Base-by-base conservation (phyloP, 2,888 invertebrate genomes). In the Prionchulus punctatus region DNA sequence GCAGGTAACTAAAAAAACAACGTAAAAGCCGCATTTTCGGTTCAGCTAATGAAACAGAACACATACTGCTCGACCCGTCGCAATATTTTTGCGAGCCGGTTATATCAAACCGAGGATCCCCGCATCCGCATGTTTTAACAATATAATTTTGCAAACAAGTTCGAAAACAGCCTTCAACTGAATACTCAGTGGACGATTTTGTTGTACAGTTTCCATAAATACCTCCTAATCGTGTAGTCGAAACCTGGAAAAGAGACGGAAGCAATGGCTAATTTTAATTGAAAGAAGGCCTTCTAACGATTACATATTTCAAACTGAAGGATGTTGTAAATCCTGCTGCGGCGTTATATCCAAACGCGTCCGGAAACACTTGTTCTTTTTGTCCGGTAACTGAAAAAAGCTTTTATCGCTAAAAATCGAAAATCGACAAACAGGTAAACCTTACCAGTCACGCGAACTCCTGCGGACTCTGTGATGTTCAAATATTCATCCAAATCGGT, bases 91-190 rank as follows among this genome's bases (percentile, higher is more conserved):
- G n/a, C n/a, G n/a, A n/a, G n/a, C n/a, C n/a, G n/a, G n/a, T n/a
- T n/a, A n/a, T n/a, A n/a, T n/a, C n/a, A 49, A 55, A 55, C 3
- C 55, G 26, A 2, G 55, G 50, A 28, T 55, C 36, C 2, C 4
- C 55, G 30, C 55, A 55, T 21, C 18, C 3, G 50, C 55, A 55
- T 3, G 2, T 4, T 2, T 7, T 3, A 18, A 55, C 26, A 3
- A 53, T 3, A 2, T 4, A 3, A 12, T 53, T 52, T 27, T 55
- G 55, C 4, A 52, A 36, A 23, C 50, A 49, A 30, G 51, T 55
- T 26, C 55, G 49, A 30, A 30, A 53, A 30, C 55, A 55, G 18
- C 55, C 55, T 50, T 55, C 4, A 28, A 55, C 36, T 12, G 36
- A 36, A 36, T 36, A 36, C 36, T 7, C 18, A 7, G 7, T 36